Evolutionary conservation across 2,888 invertebrate genomes (phyloP).

Genomic region (Andrena camellia): DNA sequence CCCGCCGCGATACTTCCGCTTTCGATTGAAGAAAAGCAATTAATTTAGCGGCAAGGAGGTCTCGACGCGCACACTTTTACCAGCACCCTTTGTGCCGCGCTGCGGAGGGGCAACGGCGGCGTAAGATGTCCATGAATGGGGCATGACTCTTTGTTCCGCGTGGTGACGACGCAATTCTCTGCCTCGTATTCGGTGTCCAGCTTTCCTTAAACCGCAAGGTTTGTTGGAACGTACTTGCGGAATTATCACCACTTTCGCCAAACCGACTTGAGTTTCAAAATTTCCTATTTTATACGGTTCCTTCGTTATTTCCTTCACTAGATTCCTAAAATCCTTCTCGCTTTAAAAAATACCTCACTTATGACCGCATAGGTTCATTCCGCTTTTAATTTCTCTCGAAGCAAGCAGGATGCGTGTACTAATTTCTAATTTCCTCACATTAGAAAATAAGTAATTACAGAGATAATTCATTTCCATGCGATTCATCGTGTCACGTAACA

Average conservation of each 20-base stretch:
- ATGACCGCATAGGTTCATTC: too few relatives aligned
- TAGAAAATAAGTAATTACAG: not conserved
- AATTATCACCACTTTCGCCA: too few relatives aligned
- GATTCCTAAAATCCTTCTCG: not conserved
- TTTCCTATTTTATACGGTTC: too few relatives aligned
- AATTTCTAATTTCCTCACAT: not conserved
- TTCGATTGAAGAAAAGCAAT: constrained; percentile 30
- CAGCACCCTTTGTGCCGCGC: too few relatives aligned
- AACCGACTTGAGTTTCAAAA: too few relatives aligned
- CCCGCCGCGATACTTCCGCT: constrained; percentile 21
- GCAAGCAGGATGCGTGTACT: not conserved
- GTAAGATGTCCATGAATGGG: not conserved
- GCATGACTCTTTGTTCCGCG: too few relatives aligned
- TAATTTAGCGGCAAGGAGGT: constrained; percentile 27
- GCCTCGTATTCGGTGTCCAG: too few relatives aligned
- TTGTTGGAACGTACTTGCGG: too few relatives aligned
- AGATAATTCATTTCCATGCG: not conserved
- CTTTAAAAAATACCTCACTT: too few relatives aligned
- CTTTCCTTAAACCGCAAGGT: too few relatives aligned
- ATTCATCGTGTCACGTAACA: not conserved
- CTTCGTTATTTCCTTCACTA: too few relatives aligned
- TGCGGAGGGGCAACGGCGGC: not conserved
- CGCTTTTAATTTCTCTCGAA: not conserved
- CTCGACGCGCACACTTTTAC: not conserved
- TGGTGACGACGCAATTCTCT: too few relatives aligned